phyloP scores from a whole-genome alignment of 2,888 invertebrate genomes.

The Isoperla grammatica region DNA sequence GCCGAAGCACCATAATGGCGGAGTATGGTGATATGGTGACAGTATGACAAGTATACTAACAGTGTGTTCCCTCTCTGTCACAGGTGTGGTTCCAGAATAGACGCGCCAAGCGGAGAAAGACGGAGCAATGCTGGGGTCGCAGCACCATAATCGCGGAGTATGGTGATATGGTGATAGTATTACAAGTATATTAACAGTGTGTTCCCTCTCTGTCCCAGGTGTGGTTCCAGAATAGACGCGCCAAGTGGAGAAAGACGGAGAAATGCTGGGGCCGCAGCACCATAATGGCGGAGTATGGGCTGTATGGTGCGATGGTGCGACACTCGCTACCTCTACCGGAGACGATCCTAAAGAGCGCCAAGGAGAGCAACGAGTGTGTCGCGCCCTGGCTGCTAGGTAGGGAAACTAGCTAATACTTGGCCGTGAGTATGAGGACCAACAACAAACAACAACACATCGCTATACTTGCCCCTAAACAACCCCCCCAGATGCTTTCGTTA shows the following conservation, averaged over 20 bases:
- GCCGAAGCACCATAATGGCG: too few species aligned
- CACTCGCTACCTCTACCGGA: constrained; percentile 98
- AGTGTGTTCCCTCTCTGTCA: too few species aligned
- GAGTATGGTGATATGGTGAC: too few species aligned
- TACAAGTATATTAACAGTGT: too few species aligned
- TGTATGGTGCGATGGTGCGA: constrained; percentile 99
- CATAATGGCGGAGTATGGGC: constrained; percentile 99
- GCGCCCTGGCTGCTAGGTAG: constrained; percentile 99
- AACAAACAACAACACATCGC: too few species aligned
- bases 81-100: constrained; percentile 99
- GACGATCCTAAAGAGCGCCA: constrained; percentile 95
- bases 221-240: constrained; percentile 98
- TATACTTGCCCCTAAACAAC: too few species aligned
- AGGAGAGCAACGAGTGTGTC: constrained; percentile 86
- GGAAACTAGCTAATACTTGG: neutral
- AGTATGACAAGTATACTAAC: too few species aligned
- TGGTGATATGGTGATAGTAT: too few species aligned
- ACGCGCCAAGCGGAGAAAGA: constrained; percentile 98
- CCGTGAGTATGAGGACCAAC: too few species aligned
- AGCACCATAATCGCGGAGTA: constrained; percentile 99
- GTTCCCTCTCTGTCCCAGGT: constrained; percentile 62
- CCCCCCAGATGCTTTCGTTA: too few species aligned
- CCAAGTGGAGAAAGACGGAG: constrained; percentile 99
- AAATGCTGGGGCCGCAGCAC: constrained; percentile 99
- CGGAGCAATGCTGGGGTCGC: constrained; percentile 99